phyloP scores from a whole-genome alignment of 2,113 vertebrate species.

The Prionailurus bengalensis region DNA sequence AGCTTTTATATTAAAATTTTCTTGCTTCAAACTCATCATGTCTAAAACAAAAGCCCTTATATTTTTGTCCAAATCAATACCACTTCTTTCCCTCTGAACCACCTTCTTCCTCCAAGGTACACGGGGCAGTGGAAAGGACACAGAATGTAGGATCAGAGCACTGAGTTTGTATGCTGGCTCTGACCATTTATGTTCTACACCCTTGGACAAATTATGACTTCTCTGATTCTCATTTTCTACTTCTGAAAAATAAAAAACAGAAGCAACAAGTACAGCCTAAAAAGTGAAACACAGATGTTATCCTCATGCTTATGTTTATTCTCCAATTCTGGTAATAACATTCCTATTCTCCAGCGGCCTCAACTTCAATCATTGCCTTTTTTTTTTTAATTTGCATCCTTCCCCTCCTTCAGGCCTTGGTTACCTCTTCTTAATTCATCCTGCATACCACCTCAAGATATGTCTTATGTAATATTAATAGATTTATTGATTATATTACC shows the following conservation, averaged over 20 bases:
- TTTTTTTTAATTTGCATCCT: background rate
- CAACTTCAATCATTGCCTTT: background rate
- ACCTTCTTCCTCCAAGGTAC: background rate
- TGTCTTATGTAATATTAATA: too few relatives aligned
- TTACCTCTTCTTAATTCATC: background rate
- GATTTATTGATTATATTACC: too few relatives aligned
- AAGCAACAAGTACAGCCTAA: background rate
- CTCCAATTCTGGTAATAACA: background rate
- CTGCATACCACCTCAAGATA: background rate
- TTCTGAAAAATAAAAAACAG: background rate
- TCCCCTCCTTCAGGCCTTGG: background rate
- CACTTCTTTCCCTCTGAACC: background rate
- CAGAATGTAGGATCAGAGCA: background rate
- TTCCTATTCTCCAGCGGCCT: background rate
- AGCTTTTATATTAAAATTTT: background rate
- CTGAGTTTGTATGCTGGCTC: background rate
- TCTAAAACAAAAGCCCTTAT: background rate
- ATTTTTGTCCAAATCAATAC: background rate
- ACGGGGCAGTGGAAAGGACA: background rate
- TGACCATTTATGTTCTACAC: background rate
- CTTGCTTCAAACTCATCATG: background rate
- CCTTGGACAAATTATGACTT: background rate
- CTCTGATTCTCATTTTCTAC: background rate
- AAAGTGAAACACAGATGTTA: background rate
- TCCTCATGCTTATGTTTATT: background rate